Evolutionary conservation across 2,113 vertebrate species (phyloP), one percentile per base, ranked within the genome.

Genomic region (Brachypodius melanocephalos): DNA sequence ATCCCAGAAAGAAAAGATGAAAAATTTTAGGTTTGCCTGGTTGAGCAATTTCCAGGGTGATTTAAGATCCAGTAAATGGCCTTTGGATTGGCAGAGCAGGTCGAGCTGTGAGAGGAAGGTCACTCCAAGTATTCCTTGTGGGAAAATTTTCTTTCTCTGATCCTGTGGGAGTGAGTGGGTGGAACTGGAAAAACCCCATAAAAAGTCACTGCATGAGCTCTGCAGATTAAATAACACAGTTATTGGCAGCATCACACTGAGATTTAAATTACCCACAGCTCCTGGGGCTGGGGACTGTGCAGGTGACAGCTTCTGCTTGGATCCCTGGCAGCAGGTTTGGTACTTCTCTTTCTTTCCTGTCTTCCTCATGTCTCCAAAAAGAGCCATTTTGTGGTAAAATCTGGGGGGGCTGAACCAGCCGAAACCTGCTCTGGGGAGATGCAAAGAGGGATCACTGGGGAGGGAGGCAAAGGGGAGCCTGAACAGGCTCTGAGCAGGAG

Each of bases 121-220:
- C 62, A 32, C 51, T 75, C 58, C 43, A 42, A 13, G 29, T 29
- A 62, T n/a, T 89, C 31, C 18, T 34, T 29, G 22, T 55, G 89
- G 74, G 68, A 79, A 85, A 54, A 15, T 66, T 52, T 42, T 78
- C 57, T 89, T 84, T 79, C 86, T 78, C 38, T 58, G 49, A n/a
- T 68, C 54, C 52, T 85, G 66, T 84, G 81, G 89, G 78, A 95
- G 55, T 40, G 79, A 94, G 85, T 72, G 84, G 42, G 69, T 72
- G 21, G 85, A 95, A 89, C 69, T 87, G 89, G 89, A 89, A 85
- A 90, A 91, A 63, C 19, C 65, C 80, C 69, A 32, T 68, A 81
- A 85, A 86, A 93, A 93, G 38, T 85, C 73, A 72, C 62, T 49
- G 89, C 54, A n/a, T 82, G 79, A 90, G 40, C 71, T 86, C 49